Conservation (phyloP, 2,113 vertebrate species). For the Phocoena sinus region DNA sequence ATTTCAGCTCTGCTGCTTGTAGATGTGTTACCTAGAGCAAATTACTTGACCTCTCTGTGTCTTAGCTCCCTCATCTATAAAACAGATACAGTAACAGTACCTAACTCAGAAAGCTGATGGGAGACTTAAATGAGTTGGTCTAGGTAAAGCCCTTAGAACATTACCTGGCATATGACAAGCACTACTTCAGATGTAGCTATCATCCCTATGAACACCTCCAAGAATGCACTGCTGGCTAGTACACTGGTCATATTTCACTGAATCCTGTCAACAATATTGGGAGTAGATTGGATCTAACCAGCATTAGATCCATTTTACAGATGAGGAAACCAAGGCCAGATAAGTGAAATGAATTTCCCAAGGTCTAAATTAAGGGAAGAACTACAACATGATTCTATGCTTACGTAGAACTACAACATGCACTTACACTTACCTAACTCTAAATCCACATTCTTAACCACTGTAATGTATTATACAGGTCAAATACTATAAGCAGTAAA, state of each 20-base stretch:
- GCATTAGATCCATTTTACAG: background rate
- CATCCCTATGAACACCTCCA: accelerated
- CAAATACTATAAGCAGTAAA: background rate
- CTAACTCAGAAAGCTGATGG: background rate
- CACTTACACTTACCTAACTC: background rate
- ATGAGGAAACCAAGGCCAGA: background rate
- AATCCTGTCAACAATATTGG: background rate
- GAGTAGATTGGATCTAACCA: background rate
- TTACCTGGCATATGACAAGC: constrained; percentile 27
- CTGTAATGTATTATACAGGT: accelerated
- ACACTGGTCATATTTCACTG: background rate
- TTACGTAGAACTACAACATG: background rate
- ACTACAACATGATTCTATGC: background rate
- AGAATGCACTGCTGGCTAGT: accelerated
- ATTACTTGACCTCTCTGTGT: background rate
- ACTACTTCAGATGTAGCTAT: accelerated
- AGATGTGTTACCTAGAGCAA: background rate
- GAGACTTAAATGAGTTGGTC: background rate
- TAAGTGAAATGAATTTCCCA: background rate
- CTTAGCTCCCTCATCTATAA: background rate
- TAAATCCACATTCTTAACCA: background rate
- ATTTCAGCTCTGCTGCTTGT: background rate
- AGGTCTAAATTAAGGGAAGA: background rate
- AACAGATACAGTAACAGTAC: background rate
- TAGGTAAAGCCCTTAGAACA: background rate